phyloP scores from a whole-genome alignment of 2,113 vertebrate genomes.

The Echinops telfairi region DNA sequence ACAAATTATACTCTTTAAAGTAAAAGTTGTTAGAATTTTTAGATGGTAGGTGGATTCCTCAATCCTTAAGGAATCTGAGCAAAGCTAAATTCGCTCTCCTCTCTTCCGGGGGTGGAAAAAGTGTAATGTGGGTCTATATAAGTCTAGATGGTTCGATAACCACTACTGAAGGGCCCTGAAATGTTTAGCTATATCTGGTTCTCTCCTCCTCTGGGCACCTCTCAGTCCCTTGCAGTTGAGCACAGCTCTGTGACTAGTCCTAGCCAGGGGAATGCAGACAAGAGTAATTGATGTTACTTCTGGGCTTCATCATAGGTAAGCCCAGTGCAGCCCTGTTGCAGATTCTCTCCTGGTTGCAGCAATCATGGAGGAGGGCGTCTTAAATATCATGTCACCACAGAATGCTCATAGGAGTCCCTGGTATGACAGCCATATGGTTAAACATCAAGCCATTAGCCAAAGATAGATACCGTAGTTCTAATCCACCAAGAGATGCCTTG shows the following conservation, averaged over 20 bases:
- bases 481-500: background rate
- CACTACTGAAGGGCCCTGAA: background rate
- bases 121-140: background rate
- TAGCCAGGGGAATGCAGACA: background rate
- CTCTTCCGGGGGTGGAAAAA: background rate
- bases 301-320: background rate
- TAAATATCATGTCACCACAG: background rate
- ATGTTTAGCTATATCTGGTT: background rate
- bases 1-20: background rate
- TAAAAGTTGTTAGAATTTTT: background rate
- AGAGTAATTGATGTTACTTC: background rate
- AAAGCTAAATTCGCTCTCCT: background rate
- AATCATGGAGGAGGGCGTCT: background rate
- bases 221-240: background rate
- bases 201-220: background rate
- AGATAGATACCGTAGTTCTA: background rate
- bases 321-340: background rate
- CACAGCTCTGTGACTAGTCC: background rate
- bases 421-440: background rate
- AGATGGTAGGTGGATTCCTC: background rate
- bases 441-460: background rate
- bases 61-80: background rate
- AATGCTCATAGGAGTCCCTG: background rate
- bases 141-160: background rate
- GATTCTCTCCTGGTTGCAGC: background rate